Evolutionary conservation across 2,888 invertebrate genomes (phyloP), one percentile per base, ranked within the genome.

Genomic region (Drosophila birchii): DNA sequence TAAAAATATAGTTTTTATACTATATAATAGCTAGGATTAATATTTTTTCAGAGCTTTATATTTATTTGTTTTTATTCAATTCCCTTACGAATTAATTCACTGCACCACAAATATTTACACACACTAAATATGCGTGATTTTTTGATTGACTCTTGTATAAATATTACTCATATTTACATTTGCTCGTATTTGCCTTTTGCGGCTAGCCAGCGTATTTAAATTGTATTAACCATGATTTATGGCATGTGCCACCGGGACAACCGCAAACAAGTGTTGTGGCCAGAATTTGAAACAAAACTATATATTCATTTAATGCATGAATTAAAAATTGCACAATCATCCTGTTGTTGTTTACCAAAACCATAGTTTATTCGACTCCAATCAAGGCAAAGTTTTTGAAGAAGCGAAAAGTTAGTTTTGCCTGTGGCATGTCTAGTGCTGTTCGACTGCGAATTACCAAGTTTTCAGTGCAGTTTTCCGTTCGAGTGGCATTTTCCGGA

Each of bases 371-470:
- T 63, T 43, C 16, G 9, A 49, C 39, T 39, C 26, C 18, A 66
- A 53, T 53, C 38, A 38, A 32, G 29, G n/a, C 23, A 44, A 41
- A 69, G 57, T 47, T 63, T 20, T 34, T 56, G 55, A 36, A 32
- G 26, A 29, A 14, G 20, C 26, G n/a, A 36, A 20, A 67, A 41
- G 12, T 45, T 47, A n/a, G n/a, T 5, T 20, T 45, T 56, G 51
- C 51, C 38, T 54, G 67, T 53, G 67, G 66, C 68, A 64, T 64
- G 66, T 67, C 36, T 18, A 47, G 38, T 55, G 69, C 12, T 29
- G 41, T 69, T 70, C 49, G 70, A 47, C 9, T 20, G 57, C 18
- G 39, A 49, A 34, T 70, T 43, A 66, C 51, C 41, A 44, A 66
- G 36, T 44, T 66, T 51, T 51, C 29, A 14, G 39, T 49, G 66